Base-by-base conservation (phyloP, 2,113 vertebrate genomes). In the Ginglymostoma cirratum region DNA sequence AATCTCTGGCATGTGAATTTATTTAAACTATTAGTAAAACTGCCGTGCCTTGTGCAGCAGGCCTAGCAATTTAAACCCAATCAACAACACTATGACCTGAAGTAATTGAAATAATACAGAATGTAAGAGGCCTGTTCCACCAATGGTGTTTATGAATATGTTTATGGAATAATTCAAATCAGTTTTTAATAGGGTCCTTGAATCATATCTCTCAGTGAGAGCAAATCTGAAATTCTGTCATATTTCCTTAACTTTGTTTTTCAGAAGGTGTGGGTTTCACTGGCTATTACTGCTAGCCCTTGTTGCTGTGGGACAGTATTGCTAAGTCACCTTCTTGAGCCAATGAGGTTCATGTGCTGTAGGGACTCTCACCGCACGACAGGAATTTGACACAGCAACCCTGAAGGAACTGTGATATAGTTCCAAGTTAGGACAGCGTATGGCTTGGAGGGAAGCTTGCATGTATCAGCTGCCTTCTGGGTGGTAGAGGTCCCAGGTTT, bases 21-120 rank as follows among this genome's bases (percentile, higher is more conserved):
- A 90, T 90, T 90, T 65, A 90, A 90, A 30, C 12, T 90, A 61
- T 90, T 90, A 65, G 55, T 65, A 90, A 90, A 90, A 90, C 87
- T 90, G 48, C 55, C 21, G 55, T 14, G 52, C 30, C 27, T 90
- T 90, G 55, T 65, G 30, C 24, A 65, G 87, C 87, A 65, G 87
- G 87, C 27, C 52, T 52, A 5, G 87, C 52, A 1, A 34, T 55
- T 52, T 55, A 61, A 52, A 14, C 48, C 55, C 87, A 61, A 61
- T 90, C 87, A 90, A 61, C 55, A 90, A 90, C 55, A 61, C 87
- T 61, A 15, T 52, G 55, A 30, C 5, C 52, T 34, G 30, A 61
- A 61, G 52, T 90, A 90, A 90, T 89, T 55, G 30, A 8, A 87
- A 87, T 8, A 23, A 87, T 87, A 85, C 42, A 42, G 83, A 38